A percentile compares a stretch with the other conserved stretches of the same genome.
phyloP scores from a whole-genome alignment of 2,888 invertebrate species.

The Leuctra nigra region DNA sequence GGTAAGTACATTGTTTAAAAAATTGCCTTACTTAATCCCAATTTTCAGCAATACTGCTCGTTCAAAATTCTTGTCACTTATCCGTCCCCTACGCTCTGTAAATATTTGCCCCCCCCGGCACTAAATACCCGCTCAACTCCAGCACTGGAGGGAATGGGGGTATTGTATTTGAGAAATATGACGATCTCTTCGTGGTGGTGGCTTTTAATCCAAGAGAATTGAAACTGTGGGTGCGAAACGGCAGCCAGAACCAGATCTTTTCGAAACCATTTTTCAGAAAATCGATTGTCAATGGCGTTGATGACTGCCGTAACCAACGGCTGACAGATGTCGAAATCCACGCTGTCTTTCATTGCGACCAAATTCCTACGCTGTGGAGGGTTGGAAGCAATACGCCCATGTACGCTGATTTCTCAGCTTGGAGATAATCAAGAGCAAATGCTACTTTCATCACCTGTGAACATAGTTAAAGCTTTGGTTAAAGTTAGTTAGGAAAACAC shows the following conservation, averaged over 20 bases:
- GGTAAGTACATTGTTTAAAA: too few relatives aligned
- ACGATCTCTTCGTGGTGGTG: background rate
- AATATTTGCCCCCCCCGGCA: background rate
- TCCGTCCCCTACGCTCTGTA: background rate
- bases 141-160: background rate
- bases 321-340: background rate
- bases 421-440: background rate
- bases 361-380: background rate
- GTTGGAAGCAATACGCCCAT: constrained; percentile 1
- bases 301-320: background rate
- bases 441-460: background rate
- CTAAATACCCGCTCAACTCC: background rate
- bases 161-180: background rate
- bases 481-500: too few relatives aligned
- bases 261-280: background rate
- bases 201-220: background rate
- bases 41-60: background rate
- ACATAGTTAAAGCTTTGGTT: background rate
- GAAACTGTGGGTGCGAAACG: background rate
- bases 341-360: background rate
- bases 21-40: too few relatives aligned
- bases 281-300: background rate
- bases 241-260: constrained; percentile 11
- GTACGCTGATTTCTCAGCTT: background rate
- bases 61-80: background rate